Evolutionary conservation across 2,797 vertebrate genomes (phyloP).

Genomic region (Falco novaeseelandiae): DNA sequence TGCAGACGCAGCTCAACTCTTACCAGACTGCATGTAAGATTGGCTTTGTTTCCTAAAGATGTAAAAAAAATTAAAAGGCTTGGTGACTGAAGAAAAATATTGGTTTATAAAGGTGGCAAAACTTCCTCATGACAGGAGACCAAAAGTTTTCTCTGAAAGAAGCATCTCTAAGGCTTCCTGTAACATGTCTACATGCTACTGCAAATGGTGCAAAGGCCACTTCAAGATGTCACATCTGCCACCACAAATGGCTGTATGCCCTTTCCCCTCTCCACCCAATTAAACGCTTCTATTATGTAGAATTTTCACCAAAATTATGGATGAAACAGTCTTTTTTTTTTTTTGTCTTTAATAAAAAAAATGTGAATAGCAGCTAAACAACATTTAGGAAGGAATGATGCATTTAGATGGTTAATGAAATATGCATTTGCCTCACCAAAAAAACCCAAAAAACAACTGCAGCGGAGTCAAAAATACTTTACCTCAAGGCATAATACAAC

Average conservation of each 20-base stretch:
- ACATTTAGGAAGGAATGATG: neutral
- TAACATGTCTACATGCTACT: neutral
- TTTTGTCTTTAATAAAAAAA: neutral
- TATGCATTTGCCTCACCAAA: neutral
- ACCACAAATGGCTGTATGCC: fast-evolving
- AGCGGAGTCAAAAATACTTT: neutral
- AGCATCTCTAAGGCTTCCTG: neutral
- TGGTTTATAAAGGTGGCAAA: neutral
- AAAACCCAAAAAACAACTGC: neutral
- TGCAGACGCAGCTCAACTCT: neutral
- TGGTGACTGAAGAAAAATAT: neutral
- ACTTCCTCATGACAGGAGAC: neutral
- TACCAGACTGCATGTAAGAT: neutral
- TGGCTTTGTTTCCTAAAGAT: neutral
- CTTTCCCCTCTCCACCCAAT: neutral
- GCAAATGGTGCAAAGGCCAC: too few species aligned
- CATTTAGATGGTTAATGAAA: neutral
- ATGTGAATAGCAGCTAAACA: neutral
- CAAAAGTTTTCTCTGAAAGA: neutral
- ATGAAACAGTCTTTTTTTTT: neutral
- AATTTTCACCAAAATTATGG: neutral
- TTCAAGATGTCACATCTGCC: neutral
- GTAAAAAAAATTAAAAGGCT: neutral
- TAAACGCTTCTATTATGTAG: neutral
- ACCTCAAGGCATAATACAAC: constrained; percentile 27